Conservation (phyloP, 1,140 invertebrate genomes). For the Magallana angulata region DNA sequence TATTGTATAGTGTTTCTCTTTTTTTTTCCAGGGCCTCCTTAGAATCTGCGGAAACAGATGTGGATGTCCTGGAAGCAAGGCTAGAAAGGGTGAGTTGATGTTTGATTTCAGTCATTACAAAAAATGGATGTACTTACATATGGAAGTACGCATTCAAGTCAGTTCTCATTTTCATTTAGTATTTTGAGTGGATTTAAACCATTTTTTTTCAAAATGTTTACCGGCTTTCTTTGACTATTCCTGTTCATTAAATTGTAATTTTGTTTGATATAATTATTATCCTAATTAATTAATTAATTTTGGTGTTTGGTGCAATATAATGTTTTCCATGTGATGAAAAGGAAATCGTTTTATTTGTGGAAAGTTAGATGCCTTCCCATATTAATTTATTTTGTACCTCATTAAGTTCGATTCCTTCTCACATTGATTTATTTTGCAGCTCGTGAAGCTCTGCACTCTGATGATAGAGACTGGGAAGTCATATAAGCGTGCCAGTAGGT, state of each 20-base stretch:
- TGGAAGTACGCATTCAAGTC: too few relatives aligned
- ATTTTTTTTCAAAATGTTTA: background rate
- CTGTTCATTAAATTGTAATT: background rate
- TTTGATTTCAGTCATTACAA: too few relatives aligned
- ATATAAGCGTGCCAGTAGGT: slow-evolving; percentile 93
- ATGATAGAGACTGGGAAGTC: slow-evolving; percentile 93
- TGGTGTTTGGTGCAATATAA: too few relatives aligned
- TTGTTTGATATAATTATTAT: background rate
- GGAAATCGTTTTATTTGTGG: too few relatives aligned
- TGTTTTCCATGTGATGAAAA: too few relatives aligned
- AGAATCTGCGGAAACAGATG: slow-evolving; percentile 90
- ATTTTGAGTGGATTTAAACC: background rate
- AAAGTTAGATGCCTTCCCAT: too few relatives aligned
- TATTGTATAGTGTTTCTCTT: too few relatives aligned
- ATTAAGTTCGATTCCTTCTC: background rate
- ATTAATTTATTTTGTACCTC: background rate
- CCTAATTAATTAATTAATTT: too few relatives aligned
- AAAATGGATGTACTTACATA: too few relatives aligned
- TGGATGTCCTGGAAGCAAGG: slow-evolving; percentile 91
- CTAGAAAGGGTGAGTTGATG: slow-evolving; percentile 87
- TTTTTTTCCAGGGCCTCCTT: slow-evolving; percentile 85
- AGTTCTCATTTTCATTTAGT: too few relatives aligned
- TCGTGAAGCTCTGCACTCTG: slow-evolving; percentile 89
- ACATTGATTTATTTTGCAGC: slow-evolving; percentile 76
- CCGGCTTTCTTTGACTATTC: background rate